phyloP scores from a whole-genome alignment of 2,797 vertebrate genomes.

The Zenarchopterus dispar region DNA sequence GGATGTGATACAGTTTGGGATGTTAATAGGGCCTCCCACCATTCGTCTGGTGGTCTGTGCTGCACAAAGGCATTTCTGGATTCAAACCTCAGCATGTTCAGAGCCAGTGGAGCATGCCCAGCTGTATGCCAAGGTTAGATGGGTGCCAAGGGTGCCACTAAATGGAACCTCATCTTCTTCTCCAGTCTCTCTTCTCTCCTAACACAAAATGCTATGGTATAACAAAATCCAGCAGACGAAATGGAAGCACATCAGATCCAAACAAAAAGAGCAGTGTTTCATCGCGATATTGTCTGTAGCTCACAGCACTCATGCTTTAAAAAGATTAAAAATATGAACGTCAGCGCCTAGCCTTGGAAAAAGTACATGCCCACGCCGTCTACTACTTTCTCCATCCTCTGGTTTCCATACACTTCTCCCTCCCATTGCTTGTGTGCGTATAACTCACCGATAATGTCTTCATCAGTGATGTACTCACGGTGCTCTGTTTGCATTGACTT shows the following conservation, averaged over 20 bases:
- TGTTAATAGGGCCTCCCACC: constrained; percentile 67
- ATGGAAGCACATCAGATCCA: constrained; percentile 13
- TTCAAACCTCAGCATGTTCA: constrained; percentile 83
- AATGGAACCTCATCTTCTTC: constrained; percentile 73
- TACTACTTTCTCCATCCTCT: constrained; percentile 56
- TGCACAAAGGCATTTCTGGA: constrained; percentile 81
- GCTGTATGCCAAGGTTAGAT: constrained; percentile 79
- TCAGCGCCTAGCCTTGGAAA: constrained; percentile 49
- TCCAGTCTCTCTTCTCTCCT: constrained; percentile 55
- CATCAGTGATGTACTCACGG: constrained; percentile 76
- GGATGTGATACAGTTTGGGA: constrained; percentile 61
- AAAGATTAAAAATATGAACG: constrained; percentile 53
- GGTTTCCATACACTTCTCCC: constrained; percentile 57
- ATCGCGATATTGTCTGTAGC: constrained; percentile 10
- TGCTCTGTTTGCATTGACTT: constrained; percentile 77
- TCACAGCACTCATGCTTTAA: constrained; percentile 23
- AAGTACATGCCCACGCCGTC: constrained; percentile 52
- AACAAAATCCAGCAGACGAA: constrained; percentile 44
- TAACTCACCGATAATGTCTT: constrained; percentile 79
- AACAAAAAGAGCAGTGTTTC: constrained; percentile 20
- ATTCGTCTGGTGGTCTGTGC: constrained; percentile 71
- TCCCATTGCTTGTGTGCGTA: constrained; percentile 61
- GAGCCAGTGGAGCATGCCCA: constrained; percentile 75
- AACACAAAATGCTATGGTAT: constrained; percentile 58
- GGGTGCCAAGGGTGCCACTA: constrained; percentile 81